These are phyloP conservation scores for Rhagologus leucostigma DNA, from an alignment of 2,113 vertebrate species.

Conservation along the genomic window DNA sequence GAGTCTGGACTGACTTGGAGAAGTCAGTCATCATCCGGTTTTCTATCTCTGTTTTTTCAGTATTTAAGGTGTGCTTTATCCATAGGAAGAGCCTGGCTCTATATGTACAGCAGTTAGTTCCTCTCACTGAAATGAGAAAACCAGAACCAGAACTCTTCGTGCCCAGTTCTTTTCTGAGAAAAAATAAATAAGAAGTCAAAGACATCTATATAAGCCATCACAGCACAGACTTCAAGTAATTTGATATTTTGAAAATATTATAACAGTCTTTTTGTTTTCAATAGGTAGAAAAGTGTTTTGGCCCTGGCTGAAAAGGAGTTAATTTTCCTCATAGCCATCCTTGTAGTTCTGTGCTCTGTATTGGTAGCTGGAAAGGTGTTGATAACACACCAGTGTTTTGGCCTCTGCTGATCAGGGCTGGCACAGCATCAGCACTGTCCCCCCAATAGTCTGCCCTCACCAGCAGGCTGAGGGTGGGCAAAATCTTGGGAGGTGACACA, in stretches of 20 bases:
- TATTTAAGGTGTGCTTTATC: neutral
- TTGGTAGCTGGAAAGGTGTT: neutral
- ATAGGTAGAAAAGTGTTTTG: neutral
- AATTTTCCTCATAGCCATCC: neutral
- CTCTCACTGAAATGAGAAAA: neutral
- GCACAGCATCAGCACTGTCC: rapidly evolving
- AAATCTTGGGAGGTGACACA: neutral
- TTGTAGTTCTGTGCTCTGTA: neutral
- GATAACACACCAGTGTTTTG: neutral
- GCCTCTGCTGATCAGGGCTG: neutral
- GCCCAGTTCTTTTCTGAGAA: neutral
- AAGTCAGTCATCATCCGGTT: neutral
- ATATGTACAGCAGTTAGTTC: neutral
- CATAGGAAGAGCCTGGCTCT: neutral
- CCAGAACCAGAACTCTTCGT: neutral
- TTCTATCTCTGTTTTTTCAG: neutral
- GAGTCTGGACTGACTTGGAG: neutral
- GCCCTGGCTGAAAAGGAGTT: neutral
- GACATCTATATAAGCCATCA: neutral
- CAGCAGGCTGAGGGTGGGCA: neutral
- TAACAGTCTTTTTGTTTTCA: neutral
- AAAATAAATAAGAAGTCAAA: neutral
- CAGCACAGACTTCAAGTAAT: neutral
- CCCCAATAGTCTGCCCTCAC: rapidly evolving
- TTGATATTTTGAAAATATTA: neutral